Evolutionary conservation across 2,797 vertebrate species (phyloP).

Genomic region (Siniperca obscura): DNA sequence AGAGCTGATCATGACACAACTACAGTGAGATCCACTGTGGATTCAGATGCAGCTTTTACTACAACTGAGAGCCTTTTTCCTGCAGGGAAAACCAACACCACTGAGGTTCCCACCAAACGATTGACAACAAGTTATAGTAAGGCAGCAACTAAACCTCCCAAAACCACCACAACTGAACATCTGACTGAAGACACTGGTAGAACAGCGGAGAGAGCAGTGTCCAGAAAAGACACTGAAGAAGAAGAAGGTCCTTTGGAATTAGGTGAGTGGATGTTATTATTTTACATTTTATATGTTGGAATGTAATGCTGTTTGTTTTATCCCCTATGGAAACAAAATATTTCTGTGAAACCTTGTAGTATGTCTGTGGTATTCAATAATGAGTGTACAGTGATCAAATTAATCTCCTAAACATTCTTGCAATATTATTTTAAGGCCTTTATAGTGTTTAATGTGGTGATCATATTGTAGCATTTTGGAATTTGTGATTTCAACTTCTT

Average conservation of each 20-base stretch:
- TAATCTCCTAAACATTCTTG: background rate
- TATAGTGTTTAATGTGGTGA: background rate
- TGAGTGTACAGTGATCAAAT: background rate
- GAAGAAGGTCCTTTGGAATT: conserved; percentile 64
- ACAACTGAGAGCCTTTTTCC: conserved; percentile 25
- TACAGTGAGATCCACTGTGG: background rate
- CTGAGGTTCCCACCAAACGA: conserved; percentile 32
- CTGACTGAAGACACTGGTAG: conserved; percentile 45
- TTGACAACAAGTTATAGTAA: conserved; percentile 26
- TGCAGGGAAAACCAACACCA: conserved; percentile 24
- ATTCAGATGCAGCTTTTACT: background rate
- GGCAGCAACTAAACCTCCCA: conserved; percentile 35
- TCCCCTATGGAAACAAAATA: background rate
- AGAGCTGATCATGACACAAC: background rate
- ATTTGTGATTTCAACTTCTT: background rate
- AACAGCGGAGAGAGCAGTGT: conserved; percentile 28
- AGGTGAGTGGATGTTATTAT: conserved; percentile 60
- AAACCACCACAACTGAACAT: conserved; percentile 32
- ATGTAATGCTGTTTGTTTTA: background rate
- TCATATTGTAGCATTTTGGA: background rate
- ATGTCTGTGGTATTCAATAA: background rate
- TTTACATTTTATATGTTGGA: background rate
- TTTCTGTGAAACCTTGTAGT: background rate
- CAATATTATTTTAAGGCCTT: background rate
- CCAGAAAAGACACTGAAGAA: conserved; percentile 24